Evolutionary conservation across 2,888 invertebrate genomes (phyloP).

Genomic region (Epinotia nisella): DNA sequence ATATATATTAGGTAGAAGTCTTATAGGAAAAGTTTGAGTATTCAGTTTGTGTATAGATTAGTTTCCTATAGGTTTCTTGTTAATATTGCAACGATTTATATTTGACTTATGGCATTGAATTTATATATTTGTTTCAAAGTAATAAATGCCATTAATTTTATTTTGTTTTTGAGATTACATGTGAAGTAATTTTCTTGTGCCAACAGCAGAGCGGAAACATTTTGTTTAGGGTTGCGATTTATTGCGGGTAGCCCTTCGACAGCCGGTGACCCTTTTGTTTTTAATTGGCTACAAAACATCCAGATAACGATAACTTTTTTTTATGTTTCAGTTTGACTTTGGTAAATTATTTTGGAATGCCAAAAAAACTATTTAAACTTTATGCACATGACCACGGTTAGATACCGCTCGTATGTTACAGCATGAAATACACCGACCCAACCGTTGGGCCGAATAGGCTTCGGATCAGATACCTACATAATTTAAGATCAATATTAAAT

Average conservation of each 20-base stretch:
- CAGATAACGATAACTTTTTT: slow-evolving; percentile 70
- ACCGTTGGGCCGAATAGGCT: background rate
- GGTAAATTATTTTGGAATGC: background rate
- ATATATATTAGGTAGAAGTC: no score
- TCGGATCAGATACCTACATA: background rate
- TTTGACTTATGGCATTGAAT: background rate
- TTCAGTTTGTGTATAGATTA: background rate
- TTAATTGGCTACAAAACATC: slow-evolving; percentile 83
- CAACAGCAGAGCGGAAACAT: slow-evolving; percentile 70
- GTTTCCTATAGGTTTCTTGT: background rate
- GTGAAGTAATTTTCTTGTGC: slow-evolving; percentile 7
- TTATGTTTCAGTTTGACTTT: slow-evolving; percentile 18
- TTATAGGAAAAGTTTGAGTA: slow-evolving; percentile 4
- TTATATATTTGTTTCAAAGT: background rate
- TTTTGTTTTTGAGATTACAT: no score
- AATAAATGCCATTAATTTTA: background rate
- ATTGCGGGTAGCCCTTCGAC: slow-evolving; percentile 70
- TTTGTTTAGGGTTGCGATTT: slow-evolving; percentile 81
- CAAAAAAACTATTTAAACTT: slow-evolving; percentile 14
- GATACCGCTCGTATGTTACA: background rate
- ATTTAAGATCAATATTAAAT: no score
- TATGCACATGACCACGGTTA: background rate
- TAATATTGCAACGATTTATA: background rate
- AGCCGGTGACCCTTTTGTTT: slow-evolving; percentile 75
- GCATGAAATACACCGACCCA: background rate